Base-by-base conservation (phyloP, 2,113 vertebrate genomes). In the Ptychochromis oligacanthus region DNA sequence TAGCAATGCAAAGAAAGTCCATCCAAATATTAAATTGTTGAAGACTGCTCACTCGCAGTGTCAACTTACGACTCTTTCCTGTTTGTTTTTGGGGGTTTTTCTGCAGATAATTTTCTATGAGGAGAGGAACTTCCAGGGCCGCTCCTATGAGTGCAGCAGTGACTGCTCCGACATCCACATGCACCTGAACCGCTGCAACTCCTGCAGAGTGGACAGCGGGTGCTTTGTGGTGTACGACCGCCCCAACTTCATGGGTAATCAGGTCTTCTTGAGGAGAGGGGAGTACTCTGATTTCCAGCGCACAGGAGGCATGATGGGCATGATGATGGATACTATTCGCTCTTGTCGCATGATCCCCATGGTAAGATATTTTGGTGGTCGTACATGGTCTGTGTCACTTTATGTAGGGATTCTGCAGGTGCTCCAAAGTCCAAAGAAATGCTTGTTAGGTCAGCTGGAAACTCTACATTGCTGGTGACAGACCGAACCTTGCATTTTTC, bases 31-130 rank as follows among this genome's bases (percentile, higher is more conserved):
- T 22, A 54, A 13, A 46, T 20, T 38, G 8, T 57, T 2, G 14
- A 18, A 52, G 49, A 52, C 67, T 12, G 7, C 46, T 72, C 18
- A 13, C 11, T 70, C 40, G 65, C 7, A 46, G 26, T 31, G 26
- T n/a, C 46, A n/a, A 20, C 31, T 60, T 24, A 40, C 17, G 12
- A 61, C 7, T 65, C 24, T 34, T 20, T 49, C 38, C 14, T 26
- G 74, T 77, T 52, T 49, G 14, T 34, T 0, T 31, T n/a, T n/a
- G n/a, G n/a, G n/a, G 28, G 2, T 31, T 31, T 31, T 28, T 24
- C 57, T 87, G 78, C 89, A 96, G 93, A 93, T 95, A 18, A 91
- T 84, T 83, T 95, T 95, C 81, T 96, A 86, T 4, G 95, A 95
- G 91, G 94, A 93, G 6, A 93, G 72, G 26, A 91, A 89, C 90